Conservation (phyloP, 2,888 invertebrate species). For the Cephus runcator region DNA sequence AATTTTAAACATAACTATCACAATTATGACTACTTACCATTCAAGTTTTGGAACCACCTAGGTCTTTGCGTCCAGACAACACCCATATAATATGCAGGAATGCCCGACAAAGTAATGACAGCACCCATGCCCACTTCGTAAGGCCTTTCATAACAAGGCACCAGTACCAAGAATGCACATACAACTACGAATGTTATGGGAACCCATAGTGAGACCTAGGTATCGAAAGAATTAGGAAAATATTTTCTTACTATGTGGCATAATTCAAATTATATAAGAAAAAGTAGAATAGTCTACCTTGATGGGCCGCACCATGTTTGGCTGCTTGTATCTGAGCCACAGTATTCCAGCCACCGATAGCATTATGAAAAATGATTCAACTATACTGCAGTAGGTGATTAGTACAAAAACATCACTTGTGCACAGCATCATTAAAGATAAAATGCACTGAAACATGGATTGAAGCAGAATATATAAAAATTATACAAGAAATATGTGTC, state of each 20-base stretch:
- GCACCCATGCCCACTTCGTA: constrained; percentile 82
- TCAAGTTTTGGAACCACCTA: constrained; percentile 68
- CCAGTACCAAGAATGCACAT: constrained; percentile 81
- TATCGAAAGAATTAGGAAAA: neutral
- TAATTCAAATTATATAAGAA: neutral
- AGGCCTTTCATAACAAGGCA: constrained; percentile 84
- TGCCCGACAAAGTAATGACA: constrained; percentile 82
- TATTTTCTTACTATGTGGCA: neutral
- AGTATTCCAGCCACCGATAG: constrained; percentile 86
- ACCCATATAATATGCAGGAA: constrained; percentile 83
- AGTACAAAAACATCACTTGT: constrained; percentile 86
- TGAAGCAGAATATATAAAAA: neutral
- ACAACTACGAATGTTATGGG: constrained; percentile 82
- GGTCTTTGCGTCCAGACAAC: constrained; percentile 78
- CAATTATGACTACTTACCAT: constrained; percentile 69
- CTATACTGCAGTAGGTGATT: constrained; percentile 92
- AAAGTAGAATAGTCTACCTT: constrained; percentile 69
- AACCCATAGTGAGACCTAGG: constrained; percentile 77
- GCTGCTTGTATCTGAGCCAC: constrained; percentile 83
- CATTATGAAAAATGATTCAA: constrained; percentile 92
- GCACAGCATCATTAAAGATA: constrained; percentile 86
- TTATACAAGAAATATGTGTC: neutral
- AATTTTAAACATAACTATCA: constrained; percentile 10
- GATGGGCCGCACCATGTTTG: constrained; percentile 84
- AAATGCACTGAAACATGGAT: constrained; percentile 74